These are phyloP conservation scores for Cotesia chilonis DNA, from an alignment of 1,140 invertebrate genomes.

Conservation along the genomic window DNA sequence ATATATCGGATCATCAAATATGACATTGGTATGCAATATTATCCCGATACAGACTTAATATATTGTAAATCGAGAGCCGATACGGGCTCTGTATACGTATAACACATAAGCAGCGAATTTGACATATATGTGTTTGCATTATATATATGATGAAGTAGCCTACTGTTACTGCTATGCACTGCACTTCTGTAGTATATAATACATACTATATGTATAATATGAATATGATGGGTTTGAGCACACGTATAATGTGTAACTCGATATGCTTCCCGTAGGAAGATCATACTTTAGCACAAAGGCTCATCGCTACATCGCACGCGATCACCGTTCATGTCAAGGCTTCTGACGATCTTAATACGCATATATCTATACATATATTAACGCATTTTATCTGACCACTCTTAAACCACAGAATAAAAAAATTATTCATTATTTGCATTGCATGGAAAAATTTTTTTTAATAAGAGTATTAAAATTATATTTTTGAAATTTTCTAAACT, in stretches of 20 bases:
- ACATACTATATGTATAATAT: background rate
- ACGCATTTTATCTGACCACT: background rate
- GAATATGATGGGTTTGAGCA: no score
- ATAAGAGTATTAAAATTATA: no score
- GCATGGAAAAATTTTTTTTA: no score
- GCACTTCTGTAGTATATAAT: no score
- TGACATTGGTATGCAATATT: constrained; percentile 26
- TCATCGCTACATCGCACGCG: constrained; percentile 65
- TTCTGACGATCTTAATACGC: constrained; percentile 57
- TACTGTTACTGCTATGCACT: no score
- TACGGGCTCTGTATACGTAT: constrained; percentile 4
- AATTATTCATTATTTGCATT: background rate
- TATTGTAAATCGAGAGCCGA: constrained; percentile 4
- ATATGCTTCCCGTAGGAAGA: constrained; percentile 61
- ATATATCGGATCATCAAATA: constrained; percentile 5
- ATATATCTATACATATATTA: constrained; percentile 8
- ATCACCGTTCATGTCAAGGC: constrained; percentile 61
- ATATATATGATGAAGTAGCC: constrained; percentile 16
- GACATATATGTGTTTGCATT: constrained; percentile 18
- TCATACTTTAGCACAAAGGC: constrained; percentile 61
- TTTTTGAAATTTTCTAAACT: no score
- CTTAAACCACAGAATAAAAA: background rate
- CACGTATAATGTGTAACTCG: constrained; percentile 51
- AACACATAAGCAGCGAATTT: constrained; percentile 22
- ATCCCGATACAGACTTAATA: constrained; percentile 30